These are phyloP conservation scores for Phytoseiulus persimilis DNA, from an alignment of 2,888 invertebrate species.

Conservation along the genomic window DNA sequence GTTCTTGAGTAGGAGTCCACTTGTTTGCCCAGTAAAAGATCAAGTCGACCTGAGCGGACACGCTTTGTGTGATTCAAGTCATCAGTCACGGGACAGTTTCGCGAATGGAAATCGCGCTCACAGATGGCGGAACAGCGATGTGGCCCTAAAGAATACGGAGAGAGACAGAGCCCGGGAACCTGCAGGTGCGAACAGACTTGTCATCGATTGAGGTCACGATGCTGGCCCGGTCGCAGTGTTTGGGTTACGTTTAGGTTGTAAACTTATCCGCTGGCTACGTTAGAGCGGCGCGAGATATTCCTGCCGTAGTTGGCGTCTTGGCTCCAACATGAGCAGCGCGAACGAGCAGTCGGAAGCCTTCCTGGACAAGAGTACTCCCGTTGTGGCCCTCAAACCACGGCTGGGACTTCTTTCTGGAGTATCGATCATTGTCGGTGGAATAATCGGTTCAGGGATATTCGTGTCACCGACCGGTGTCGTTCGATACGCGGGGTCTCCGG, in stretches of 20 bases:
- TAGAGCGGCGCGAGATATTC: background rate
- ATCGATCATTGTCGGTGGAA: constrained; percentile 87
- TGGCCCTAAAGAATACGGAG: too few relatives aligned
- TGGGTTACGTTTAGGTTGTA: background rate
- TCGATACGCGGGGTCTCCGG: constrained; percentile 72
- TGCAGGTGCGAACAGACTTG: background rate
- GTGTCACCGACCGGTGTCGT: constrained; percentile 85
- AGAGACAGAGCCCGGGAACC: background rate
- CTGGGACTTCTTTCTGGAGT: constrained; percentile 77
- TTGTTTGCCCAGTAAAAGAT: too few relatives aligned
- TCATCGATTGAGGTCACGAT: background rate
- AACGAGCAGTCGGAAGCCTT: background rate
- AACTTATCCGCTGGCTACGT: background rate
- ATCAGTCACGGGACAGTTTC: too few relatives aligned
- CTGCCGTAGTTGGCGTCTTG: background rate
- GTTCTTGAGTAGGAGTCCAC: too few relatives aligned
- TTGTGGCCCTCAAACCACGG: constrained; percentile 70
- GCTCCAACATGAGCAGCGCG: background rate
- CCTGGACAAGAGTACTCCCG: background rate
- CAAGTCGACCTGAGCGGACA: too few relatives aligned
- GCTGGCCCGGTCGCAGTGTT: background rate
- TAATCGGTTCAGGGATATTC: constrained; percentile 90
- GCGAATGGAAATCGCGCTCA: too few relatives aligned
- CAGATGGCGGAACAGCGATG: too few relatives aligned
- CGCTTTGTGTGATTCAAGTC: too few relatives aligned